Evolutionary conservation across 2,888 invertebrate species (phyloP), one percentile per base, ranked within the genome.

Genomic region (Tubulanus polymorphus): DNA sequence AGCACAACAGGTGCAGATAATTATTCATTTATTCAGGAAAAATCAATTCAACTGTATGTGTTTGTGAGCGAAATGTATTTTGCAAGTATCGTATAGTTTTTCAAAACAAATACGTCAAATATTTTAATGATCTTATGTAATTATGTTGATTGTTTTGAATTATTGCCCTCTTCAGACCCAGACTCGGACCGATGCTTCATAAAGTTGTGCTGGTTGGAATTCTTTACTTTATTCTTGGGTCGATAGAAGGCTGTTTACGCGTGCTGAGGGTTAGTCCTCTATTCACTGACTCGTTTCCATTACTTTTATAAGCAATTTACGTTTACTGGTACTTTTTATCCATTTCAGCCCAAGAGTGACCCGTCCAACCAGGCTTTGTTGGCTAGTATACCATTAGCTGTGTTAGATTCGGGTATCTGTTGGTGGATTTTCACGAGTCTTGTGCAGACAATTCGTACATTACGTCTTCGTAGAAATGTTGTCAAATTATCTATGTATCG

Each of bases 401-500:
- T 93, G 35, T 81, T 92, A 28, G 93, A 80, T 68, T 79, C 81
- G 60, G 77, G 76, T 41, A 90, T 95, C 72, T 93, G 91, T 74
- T 95, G 93, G 91, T 93, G 93, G 93, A 92, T 93, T 55, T 83
- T 84, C 70, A 80, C 81, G 20, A 78, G 80, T 15, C 84, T 95
- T 52, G 88, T 93, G 18, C 89, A 90, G 75, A 95, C 95, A 1
- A 93, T 91, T 67, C 82, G 94, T 64, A 93, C 93, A 0, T 81
- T 95, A 60, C 84, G 93, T 66, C 82, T 96, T 56, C 82, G 94
- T 68, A 84, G 93, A 76, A 96, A 95, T 80, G 85, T 90, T 74
- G 90, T 93, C 57, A 95, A 96, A 79, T 81, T 95, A 55, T 85
- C 88, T 3, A 82, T 95, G 56, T 96, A 94, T 79, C 85, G 89